Percentiles rank a stretch among this genome's conserved stretches.
phyloP scores from a whole-genome alignment of 53 echinoderm and acorn worm genomes.

The Arbacia lixula region DNA sequence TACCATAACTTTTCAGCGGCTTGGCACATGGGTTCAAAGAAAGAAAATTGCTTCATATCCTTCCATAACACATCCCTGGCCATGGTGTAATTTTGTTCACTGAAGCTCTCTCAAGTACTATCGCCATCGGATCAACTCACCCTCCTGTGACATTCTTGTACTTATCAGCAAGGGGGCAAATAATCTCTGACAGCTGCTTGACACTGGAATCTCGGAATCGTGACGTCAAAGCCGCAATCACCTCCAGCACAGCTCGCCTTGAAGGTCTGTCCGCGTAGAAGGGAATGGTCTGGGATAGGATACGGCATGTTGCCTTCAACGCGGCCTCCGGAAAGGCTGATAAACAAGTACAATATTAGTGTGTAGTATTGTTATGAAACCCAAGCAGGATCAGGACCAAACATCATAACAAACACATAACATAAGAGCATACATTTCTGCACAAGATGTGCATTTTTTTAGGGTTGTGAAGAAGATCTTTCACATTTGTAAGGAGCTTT shows the following conservation, averaged over 20 bases:
- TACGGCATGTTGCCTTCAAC: slow-evolving; percentile 55
- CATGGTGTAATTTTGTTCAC: no score
- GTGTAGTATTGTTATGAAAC: no score
- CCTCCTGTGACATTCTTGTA: slow-evolving; percentile 47
- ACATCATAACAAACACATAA: no score
- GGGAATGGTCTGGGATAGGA: slow-evolving; percentile 70
- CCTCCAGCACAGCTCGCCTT: slow-evolving; percentile 67
- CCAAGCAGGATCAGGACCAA: no score
- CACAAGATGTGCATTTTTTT: not conserved
- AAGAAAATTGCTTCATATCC: no score
- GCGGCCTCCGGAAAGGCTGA: slow-evolving; percentile 86
- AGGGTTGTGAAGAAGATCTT: not conserved
- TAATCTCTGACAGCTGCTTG: slow-evolving; percentile 61
- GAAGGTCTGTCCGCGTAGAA: slow-evolving; percentile 69
- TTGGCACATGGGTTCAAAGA: no score
- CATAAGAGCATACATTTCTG: no score
- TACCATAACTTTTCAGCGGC: no score
- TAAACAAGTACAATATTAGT: not conserved
- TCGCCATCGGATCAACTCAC: no score
- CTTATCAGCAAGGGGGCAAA: slow-evolving; percentile 54
- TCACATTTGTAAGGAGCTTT: not conserved
- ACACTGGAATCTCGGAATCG: slow-evolving; percentile 62
- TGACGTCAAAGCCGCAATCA: slow-evolving; percentile 59
- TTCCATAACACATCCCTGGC: no score
- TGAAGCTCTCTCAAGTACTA: no score